Evolutionary conservation across 2,888 invertebrate genomes (phyloP), one percentile per base, ranked within the genome.

Genomic region (Cheilosia vulpina): DNA sequence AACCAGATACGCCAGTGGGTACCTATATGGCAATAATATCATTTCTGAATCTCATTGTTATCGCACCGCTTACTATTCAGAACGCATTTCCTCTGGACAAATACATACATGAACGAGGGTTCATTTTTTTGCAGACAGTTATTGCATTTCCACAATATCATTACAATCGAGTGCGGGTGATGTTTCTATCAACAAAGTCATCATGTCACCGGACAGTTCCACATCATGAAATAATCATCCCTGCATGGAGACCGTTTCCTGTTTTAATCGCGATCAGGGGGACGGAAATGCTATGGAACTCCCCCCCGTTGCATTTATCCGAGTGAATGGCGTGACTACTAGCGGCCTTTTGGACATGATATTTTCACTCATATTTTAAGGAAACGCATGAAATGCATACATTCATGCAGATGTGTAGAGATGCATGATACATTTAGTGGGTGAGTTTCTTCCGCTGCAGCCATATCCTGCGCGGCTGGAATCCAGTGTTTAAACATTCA

Each of bases 161-260:
- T 17, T 58, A n/a, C 17, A 73, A 76, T 47, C 43, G 63, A 71
- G 41, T 24, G n/a, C 27, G 34, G 43, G 31, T 45, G 65, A 75
- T 57, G 58, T 43, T 34, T 60, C 24, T 78, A 78, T 75, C 79
- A 69, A 57, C 73, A 79, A 79, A 84, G 65, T 75, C 83, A 68
- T 73, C 83, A 69, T 75, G 69, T 57, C 63, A 78, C 17, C 71
- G 65, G 68, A 60, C 65, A 76, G 81, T 84, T 84, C 83, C 83
- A 84, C 83, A 75, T 75, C 83, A 65, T 47, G 58, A 79, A 53
- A 75, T 57, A 75, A 58, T 69, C 69, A 84, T 73, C 38, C 73
- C 79, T 72, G 79, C 72, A 66, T 68, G 72, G 65, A 11, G 66
- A 53, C 62, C 21, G 57, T 78, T 83, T 84, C 83, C 83, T 79